Conservation (phyloP, 2,797 vertebrate species). For the Valencia hispanica region DNA sequence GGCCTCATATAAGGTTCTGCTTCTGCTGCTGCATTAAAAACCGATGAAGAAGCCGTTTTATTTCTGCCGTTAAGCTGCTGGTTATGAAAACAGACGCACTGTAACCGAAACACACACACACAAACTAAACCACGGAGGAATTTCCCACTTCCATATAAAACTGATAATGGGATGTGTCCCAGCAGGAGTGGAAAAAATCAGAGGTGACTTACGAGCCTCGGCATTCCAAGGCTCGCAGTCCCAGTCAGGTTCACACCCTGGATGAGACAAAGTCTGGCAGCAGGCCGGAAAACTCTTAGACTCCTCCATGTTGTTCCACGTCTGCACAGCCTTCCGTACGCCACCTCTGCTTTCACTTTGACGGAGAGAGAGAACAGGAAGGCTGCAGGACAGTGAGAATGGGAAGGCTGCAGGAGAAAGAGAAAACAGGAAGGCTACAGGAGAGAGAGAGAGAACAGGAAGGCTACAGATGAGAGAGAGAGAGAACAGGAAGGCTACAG, state of each 20-base stretch:
- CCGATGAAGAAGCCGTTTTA: slow-evolving; percentile 33
- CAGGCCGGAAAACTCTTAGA: no score
- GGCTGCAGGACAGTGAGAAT: no score
- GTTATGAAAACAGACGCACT: slow-evolving; percentile 41
- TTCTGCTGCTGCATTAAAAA: background rate
- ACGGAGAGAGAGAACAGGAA: no score
- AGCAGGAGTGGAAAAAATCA: slow-evolving; percentile 83
- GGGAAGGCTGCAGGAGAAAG: no score
- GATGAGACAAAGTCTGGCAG: no score
- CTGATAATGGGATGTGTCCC: slow-evolving; percentile 85
- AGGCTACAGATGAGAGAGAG: no score
- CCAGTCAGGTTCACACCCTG: slow-evolving; percentile 33
- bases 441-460: no score
- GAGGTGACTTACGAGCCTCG: slow-evolving; percentile 77
- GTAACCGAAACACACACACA: slow-evolving; percentile 22
- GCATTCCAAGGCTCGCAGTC: slow-evolving; percentile 63
- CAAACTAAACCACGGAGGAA: slow-evolving; percentile 73
- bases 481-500: no score
- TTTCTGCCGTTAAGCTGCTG: slow-evolving; percentile 48
- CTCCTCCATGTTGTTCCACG: slow-evolving; percentile 44
- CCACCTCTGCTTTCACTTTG: slow-evolving; percentile 37
- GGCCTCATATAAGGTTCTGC: background rate
- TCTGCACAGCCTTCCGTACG: slow-evolving; percentile 2
- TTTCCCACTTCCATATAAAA: slow-evolving; percentile 85
- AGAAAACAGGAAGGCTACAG: no score